Percentiles rank a stretch among this genome's conserved stretches.
These are phyloP conservation scores for Hylaea fasciaria DNA, from an alignment of 2,888 invertebrate species.

Conservation along the genomic window DNA sequence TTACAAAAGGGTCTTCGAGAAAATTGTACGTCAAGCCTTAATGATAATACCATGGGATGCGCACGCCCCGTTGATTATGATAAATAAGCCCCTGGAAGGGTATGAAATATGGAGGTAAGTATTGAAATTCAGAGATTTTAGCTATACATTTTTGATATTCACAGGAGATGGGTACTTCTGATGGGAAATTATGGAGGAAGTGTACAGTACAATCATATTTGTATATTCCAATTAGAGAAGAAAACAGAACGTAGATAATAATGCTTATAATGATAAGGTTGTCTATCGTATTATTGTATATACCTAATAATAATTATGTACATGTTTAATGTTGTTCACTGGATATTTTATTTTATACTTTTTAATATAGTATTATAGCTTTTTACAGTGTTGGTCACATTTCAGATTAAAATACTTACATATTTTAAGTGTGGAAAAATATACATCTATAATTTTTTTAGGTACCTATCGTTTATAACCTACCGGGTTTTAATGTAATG, in stretches of 20 bases:
- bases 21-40: constrained; percentile 41
- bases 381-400: too few species aligned
- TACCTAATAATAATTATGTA: too few species aligned
- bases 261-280: too few species aligned
- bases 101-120: constrained; percentile 33
- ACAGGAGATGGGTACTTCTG: neutral
- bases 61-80: constrained; percentile 36
- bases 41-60: constrained; percentile 33
- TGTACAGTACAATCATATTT: neutral
- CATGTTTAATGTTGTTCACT: too few species aligned
- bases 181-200: neutral
- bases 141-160: constrained; percentile 35
- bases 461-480: too few species aligned
- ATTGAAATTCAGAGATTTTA: constrained; percentile 21
- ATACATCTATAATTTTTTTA: too few species aligned
- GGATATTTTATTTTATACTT: too few species aligned
- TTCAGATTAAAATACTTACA: too few species aligned
- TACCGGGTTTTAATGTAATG: too few species aligned
- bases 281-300: too few species aligned
- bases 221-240: neutral
- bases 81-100: constrained; percentile 34
- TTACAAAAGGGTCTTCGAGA: constrained; percentile 40
- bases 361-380: too few species aligned
- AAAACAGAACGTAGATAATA: neutral
- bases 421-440: too few species aligned